Conservation (phyloP, 64 coral and sea anemone species). For the Catalaphyllia jardinei region DNA sequence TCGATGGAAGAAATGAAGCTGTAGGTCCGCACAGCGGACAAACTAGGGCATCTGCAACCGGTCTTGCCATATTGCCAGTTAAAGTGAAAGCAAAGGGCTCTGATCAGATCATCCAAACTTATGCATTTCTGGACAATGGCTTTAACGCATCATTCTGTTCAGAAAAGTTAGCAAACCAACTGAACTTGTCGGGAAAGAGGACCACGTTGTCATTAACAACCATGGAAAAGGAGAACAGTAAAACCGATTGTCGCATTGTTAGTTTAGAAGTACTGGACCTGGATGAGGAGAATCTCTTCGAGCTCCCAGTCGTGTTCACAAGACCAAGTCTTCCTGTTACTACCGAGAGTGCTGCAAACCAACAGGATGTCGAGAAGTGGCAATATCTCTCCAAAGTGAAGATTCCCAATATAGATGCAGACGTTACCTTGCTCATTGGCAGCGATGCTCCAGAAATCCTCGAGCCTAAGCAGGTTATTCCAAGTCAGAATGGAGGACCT, state of each 20-base stretch:
- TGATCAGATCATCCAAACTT: not conserved
- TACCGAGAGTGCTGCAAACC: not conserved
- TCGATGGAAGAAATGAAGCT: slow-evolving; percentile 8
- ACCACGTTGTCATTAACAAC: slow-evolving; percentile 49
- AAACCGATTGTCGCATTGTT: not conserved
- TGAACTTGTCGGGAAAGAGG: slow-evolving; percentile 13
- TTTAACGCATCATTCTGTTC: slow-evolving; percentile 22
- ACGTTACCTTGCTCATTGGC: slow-evolving; percentile 26
- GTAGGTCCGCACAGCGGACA: not conserved
- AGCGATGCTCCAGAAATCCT: slow-evolving; percentile 5
- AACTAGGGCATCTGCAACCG: slow-evolving; percentile 18
- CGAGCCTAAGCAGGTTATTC: slow-evolving; percentile 33
- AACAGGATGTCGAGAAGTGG: slow-evolving; percentile 55
- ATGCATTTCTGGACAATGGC: not conserved
- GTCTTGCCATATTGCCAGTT: slow-evolving; percentile 55
- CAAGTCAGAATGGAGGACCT: slow-evolving; percentile 42
- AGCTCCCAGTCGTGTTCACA: slow-evolving; percentile 51
- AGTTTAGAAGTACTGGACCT: slow-evolving; percentile 39
- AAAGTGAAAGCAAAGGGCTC: slow-evolving; percentile 29
- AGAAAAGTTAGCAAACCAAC: slow-evolving; percentile 16
- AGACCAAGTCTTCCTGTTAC: slow-evolving; percentile 25
- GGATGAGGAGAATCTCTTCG: not conserved
- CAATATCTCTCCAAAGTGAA: slow-evolving; percentile 47
- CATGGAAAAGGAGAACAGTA: not conserved
- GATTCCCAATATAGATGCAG: slow-evolving; percentile 25